These are phyloP conservation scores for Patella ulyssiponensis DNA, from an alignment of 2,888 invertebrate genomes.

Conservation along the genomic window DNA sequence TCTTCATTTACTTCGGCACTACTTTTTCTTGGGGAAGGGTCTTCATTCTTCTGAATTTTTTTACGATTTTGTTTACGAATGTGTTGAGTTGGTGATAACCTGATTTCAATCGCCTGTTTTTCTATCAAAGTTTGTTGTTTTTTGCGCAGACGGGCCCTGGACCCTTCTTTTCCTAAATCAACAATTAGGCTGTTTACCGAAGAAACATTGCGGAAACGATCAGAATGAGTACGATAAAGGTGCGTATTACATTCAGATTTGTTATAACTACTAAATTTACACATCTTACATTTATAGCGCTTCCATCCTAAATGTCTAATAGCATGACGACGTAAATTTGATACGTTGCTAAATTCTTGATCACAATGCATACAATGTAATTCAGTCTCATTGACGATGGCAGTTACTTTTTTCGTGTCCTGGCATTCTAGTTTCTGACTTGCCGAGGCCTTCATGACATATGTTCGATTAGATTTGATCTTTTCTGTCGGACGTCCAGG, in stretches of 20 bases:
- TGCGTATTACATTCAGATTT: constrained; percentile 61
- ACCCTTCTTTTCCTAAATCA: constrained; percentile 57
- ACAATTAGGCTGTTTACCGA: constrained; percentile 41
- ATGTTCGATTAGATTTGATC: constrained; percentile 38
- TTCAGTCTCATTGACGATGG: constrained; percentile 57
- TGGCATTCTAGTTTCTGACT: constrained; percentile 45
- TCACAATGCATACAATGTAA: constrained; percentile 66
- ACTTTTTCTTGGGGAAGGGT: neutral
- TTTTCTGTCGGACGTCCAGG: constrained; percentile 44
- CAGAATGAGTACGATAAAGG: constrained; percentile 51
- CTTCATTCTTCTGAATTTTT: neutral
- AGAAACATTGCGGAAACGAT: constrained; percentile 26
- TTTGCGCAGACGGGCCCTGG: constrained; percentile 42
- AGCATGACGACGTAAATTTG: constrained; percentile 83
- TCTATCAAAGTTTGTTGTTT: constrained; percentile 43
- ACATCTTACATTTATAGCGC: constrained; percentile 83
- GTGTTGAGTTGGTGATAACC: neutral
- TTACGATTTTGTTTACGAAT: neutral
- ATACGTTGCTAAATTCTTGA: constrained; percentile 73
- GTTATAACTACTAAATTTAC: constrained; percentile 75
- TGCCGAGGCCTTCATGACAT: constrained; percentile 43
- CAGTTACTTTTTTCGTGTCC: constrained; percentile 55
- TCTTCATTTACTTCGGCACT: neutral
- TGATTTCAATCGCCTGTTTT: constrained; percentile 3
- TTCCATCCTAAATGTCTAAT: constrained; percentile 81